phyloP scores from a whole-genome alignment of 2,888 invertebrate species.

The Pantelozetes paolii region DNA sequence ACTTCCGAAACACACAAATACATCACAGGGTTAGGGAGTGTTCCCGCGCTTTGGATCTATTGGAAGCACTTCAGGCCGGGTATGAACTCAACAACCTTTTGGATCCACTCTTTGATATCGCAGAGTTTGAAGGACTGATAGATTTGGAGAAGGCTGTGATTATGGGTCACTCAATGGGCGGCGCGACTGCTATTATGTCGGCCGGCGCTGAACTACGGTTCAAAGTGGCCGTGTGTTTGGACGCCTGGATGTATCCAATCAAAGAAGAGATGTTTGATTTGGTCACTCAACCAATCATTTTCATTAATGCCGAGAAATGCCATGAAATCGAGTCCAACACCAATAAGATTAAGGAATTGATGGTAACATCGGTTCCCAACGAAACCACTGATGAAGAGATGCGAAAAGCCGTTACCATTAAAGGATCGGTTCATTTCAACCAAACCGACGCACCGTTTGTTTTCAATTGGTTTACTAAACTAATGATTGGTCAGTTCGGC shows the following conservation, averaged over 20 bases:
- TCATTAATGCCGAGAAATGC: constrained; percentile 61
- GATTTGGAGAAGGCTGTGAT: constrained; percentile 56
- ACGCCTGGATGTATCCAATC: constrained; percentile 63
- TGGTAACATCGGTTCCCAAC: constrained; percentile 30
- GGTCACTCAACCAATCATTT: constrained; percentile 57
- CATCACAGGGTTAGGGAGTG: constrained; percentile 58
- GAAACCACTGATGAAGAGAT: not conserved
- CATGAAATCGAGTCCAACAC: constrained; percentile 58
- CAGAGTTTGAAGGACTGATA: constrained; percentile 53
- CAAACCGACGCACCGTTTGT: constrained; percentile 53
- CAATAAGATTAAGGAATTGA: constrained; percentile 55
- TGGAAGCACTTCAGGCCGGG: constrained; percentile 57
- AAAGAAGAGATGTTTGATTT: constrained; percentile 55
- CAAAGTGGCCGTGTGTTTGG: constrained; percentile 58
- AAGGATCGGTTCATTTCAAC: constrained; percentile 53
- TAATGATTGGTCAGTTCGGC: constrained; percentile 47
- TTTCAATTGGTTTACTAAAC: constrained; percentile 49
- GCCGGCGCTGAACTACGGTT: constrained; percentile 58
- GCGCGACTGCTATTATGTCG: constrained; percentile 60
- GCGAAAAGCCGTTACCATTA: constrained; percentile 46
- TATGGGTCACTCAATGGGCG: constrained; percentile 66
- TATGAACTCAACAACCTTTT: constrained; percentile 56
- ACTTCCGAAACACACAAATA: constrained; percentile 52
- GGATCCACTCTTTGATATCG: constrained; percentile 52
- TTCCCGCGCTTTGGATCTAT: constrained; percentile 56